Evolutionary conservation across 2,113 vertebrate genomes (phyloP), one percentile per base, ranked within the genome.

Genomic region (Microtus oregoni): DNA sequence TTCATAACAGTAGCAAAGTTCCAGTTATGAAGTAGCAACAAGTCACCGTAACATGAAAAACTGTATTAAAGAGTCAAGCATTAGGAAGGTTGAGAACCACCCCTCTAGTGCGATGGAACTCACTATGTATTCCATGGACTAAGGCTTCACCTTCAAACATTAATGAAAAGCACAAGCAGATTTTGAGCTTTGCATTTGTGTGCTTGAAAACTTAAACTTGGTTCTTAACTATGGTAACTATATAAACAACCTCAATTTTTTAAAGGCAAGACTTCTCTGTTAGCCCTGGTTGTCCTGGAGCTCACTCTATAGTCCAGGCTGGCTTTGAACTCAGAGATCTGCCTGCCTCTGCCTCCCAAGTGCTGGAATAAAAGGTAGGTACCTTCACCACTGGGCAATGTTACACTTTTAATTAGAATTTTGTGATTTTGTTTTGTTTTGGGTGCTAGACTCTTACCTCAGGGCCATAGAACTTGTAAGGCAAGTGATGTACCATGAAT

Each of bases 151-250:
- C 44, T 50, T 78, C 44, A 50, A 78, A 50, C 44, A 50, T 19
- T 4, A 47, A 50, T 4, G 7, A 52, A 78, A 30, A 17, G 7
- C 26, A 32, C 13, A 52, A 15, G 3, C 19, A 15, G 14, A 78
- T 15, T 32, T 50, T 10, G 15, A 52, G 15, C 47, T 50, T 78
- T 8, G 76, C 15, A 32, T 52, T 47, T 77, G 75, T 47, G 30
- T 78, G 3, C 8, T 47, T 32, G 7, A 14, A 78, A 19, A 85
- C 35, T 82, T 82, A 77, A 87, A 83, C 44, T 32, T 70, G 22
- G 26, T 93, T 75, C 5, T 32, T 91, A 86, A 55, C 44, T 85
- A 81, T 81, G 72, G 86, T 81, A 94, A 61, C 35, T 72, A 90
- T 47, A 72, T 68, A 89, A 88, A 81, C 47, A 86, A 77, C 26